phyloP scores from a whole-genome alignment of 2,888 invertebrate genomes.

The Cheilosia vernalis region DNA sequence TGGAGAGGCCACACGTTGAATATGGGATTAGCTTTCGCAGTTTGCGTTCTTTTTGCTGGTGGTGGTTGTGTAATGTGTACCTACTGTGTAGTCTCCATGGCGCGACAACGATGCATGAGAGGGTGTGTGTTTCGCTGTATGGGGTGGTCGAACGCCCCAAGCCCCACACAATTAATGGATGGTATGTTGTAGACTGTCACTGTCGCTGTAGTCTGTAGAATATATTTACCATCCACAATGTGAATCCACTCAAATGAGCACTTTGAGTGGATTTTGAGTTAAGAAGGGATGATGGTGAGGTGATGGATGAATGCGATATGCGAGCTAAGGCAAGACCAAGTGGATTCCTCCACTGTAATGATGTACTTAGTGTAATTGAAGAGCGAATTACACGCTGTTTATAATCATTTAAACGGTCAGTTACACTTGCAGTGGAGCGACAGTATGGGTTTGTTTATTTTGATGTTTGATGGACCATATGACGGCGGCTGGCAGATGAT shows the following conservation, averaged over 20 bases:
- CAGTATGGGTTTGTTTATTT: constrained; percentile 44
- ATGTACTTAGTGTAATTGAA: constrained; percentile 61
- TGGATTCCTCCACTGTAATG: constrained; percentile 46
- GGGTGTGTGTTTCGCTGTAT: constrained; percentile 52
- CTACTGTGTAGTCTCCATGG: constrained; percentile 27
- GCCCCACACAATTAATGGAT: constrained; percentile 10
- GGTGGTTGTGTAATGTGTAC: constrained; percentile 26
- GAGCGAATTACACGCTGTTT: constrained; percentile 64
- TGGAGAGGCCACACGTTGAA: constrained; percentile 72
- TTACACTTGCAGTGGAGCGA: constrained; percentile 49
- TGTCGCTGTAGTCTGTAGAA: not conserved
- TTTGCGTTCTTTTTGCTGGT: constrained; percentile 60
- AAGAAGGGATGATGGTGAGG: constrained; percentile 60
- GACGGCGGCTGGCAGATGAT: no score
- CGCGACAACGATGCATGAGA: constrained; percentile 11
- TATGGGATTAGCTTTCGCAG: constrained; percentile 74
- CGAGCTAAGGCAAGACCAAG: constrained; percentile 35
- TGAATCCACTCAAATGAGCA: constrained; percentile 23
- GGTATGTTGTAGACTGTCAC: not conserved
- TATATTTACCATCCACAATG: constrained; percentile 39
- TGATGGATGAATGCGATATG: constrained; percentile 44
- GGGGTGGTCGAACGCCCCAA: constrained; percentile 41
- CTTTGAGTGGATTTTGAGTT: constrained; percentile 24
- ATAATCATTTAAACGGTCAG: constrained; percentile 68
- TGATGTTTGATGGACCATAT: not conserved